phyloP scores from a whole-genome alignment of 2,113 vertebrate genomes.

The Butorides virescens region DNA sequence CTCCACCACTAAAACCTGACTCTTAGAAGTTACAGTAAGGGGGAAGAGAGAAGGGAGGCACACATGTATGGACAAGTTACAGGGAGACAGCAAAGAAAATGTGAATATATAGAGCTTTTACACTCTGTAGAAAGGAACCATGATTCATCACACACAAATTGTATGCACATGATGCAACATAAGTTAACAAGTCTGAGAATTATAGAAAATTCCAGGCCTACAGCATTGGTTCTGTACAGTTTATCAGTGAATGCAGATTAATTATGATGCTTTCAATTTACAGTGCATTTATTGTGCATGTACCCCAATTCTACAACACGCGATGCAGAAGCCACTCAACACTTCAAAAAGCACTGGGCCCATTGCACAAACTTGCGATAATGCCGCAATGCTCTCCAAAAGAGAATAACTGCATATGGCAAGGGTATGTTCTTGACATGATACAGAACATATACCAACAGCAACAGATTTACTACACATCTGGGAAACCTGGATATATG shows the following conservation, averaged over 20 bases:
- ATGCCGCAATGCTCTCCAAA: not conserved
- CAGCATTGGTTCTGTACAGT: not conserved
- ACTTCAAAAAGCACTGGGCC: not conserved
- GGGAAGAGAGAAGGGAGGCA: not conserved
- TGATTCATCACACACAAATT: not conserved
- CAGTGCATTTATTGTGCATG: not conserved
- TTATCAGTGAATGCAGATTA: not conserved
- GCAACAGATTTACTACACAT: not conserved
- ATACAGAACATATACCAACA: not conserved
- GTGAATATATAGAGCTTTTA: not conserved
- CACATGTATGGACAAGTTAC: not conserved
- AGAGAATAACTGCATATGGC: not conserved
- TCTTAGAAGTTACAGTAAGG: not conserved
- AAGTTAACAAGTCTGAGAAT: not conserved
- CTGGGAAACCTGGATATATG: not conserved
- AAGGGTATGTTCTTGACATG: not conserved
- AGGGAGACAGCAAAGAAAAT: not conserved
- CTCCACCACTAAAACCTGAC: not conserved
- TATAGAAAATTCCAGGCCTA: not conserved
- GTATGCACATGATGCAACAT: not conserved
- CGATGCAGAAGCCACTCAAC: not conserved
- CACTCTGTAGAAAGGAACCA: not conserved
- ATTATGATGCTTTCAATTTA: not conserved
- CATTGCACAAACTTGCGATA: not conserved
- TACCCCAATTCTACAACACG: not conserved